Conservation (phyloP, 2,797 vertebrate genomes). For the Alcedo atthis region DNA sequence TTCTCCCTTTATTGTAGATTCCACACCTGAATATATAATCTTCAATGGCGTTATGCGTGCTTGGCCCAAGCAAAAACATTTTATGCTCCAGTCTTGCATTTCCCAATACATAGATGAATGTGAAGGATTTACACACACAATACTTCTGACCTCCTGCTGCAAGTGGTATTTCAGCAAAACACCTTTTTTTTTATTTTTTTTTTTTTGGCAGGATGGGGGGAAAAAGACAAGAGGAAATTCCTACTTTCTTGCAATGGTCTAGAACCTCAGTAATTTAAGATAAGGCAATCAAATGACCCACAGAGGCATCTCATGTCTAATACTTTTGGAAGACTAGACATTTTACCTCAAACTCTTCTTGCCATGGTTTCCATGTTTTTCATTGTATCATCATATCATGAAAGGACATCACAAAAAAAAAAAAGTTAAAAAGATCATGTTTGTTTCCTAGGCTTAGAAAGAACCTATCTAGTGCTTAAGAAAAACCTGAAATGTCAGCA, state of each 20-base stretch:
- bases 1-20: conserved; percentile 55
- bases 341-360: not conserved
- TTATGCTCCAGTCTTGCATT: not conserved
- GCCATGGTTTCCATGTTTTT: not conserved
- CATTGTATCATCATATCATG: not conserved
- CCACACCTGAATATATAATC: conserved; percentile 56
- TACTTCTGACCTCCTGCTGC: not conserved
- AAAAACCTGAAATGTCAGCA: not conserved
- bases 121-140: conserved; percentile 4
- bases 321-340: not conserved
- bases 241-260: not conserved
- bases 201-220: not conserved
- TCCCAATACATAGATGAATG: not conserved
- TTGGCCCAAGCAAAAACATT: not conserved
- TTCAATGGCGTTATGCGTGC: not conserved
- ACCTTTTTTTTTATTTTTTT: not conserved
- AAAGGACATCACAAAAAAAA: not conserved
- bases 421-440: not conserved
- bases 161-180: not conserved
- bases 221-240: not conserved
- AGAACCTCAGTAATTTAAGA: not conserved
- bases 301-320: accelerated
- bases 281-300: not conserved
- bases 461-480: not conserved
- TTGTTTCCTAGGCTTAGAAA: not conserved